A percentile compares a stretch with the other conserved stretches of the same genome.
Conservation (phyloP, 2,888 invertebrate species). For the Panopea generosa region DNA sequence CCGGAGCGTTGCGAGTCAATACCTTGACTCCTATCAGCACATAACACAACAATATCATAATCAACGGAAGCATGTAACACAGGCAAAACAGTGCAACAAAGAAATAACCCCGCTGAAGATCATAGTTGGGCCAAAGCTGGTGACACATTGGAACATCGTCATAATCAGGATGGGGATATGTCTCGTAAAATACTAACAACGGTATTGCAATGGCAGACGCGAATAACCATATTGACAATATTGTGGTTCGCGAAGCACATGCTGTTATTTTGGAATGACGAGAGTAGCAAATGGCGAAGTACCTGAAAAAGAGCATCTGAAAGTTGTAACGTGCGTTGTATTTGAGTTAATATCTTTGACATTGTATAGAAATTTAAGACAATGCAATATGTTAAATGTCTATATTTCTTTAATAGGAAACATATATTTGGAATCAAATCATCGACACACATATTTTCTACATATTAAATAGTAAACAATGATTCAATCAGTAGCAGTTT, state of each 20-base stretch:
- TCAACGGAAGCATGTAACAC: constrained; percentile 96
- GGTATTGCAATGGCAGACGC: constrained; percentile 92
- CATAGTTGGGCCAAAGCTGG: constrained; percentile 91
- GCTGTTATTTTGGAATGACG: constrained; percentile 96
- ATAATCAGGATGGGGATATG: constrained; percentile 83
- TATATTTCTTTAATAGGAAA: too few species aligned
- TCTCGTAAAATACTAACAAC: constrained; percentile 96
- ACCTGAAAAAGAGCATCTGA: too few species aligned
- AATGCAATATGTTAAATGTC: too few species aligned
- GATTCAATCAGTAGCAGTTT: too few species aligned
- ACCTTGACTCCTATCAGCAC: constrained; percentile 96
- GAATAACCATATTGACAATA: constrained; percentile 95
- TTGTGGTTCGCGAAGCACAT: constrained; percentile 94
- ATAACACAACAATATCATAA: constrained; percentile 96
- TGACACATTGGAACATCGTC: constrained; percentile 65
- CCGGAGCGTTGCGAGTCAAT: constrained; percentile 94
- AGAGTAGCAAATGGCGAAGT: constrained; percentile 98
- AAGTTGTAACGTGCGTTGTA: too few species aligned
- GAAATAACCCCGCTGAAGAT: constrained; percentile 94
- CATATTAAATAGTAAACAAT: too few species aligned
- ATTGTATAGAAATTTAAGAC: too few species aligned
- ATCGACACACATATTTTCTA: too few species aligned
- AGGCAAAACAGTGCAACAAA: constrained; percentile 94
- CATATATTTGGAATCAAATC: too few species aligned
- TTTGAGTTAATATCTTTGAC: too few species aligned